Evolutionary conservation across 2,888 invertebrate species (phyloP), one percentile per base, ranked within the genome.

Genomic region (Synanthedon myopaeformis): DNA sequence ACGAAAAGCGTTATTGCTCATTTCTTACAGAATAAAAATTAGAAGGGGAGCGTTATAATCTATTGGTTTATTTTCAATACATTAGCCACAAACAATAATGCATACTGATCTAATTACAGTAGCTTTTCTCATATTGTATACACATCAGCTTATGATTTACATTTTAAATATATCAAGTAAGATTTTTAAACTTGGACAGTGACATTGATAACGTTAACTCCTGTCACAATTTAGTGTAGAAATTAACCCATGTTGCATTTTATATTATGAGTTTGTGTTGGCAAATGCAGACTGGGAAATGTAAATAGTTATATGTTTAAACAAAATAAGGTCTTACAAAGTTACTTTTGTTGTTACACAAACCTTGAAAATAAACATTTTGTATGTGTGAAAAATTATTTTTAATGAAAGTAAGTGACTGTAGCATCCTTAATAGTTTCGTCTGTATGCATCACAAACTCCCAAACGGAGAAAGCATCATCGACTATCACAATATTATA

Each of bases 311-410:
- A 82, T 83, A 77, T 80, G 82, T 82, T 81, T 83, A 82, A 83
- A 79, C 85, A 86, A 79, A 72, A 76, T 84, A 85, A 86, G 85
- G 83, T 82, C 79, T 78, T 82, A 76, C 84, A 81, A 85, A 85
- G 85, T 86, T 86, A 85, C 86, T 87, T 83, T 87, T 87, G 87
- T 87, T 87, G 86, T 85, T 87, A 87, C 85, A 84, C 85, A 80
- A 84, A 86, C 81, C 81, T 78, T 81, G 79, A 84, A 85, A 86
- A 86, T 85, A 87, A 86, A 87, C 87, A 85, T 86, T 86, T 86
- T 87, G 86, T 87, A 86, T 83, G 87, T 86, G 87, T 86, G 87
- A 83, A 17, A 70, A 35, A 66, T 55, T 83, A 73, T 68, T 56
- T 58, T 35, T 55, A 35, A 35, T 35, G 35, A 35, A 10, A 35